Base-by-base conservation (phyloP, 1,140 invertebrate species). In the Frieseomelitta varia region DNA sequence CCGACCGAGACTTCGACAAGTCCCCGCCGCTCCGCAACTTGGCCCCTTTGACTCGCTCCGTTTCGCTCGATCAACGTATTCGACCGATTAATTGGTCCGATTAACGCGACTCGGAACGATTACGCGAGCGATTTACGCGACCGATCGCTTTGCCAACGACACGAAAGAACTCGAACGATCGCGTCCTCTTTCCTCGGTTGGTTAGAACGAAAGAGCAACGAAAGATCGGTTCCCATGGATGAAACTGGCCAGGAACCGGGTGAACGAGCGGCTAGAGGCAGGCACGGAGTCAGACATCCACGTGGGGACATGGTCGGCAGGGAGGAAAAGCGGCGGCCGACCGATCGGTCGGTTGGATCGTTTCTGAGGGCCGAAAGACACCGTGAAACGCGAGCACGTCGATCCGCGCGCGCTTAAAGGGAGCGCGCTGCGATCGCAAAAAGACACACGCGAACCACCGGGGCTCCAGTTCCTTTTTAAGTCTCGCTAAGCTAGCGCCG, bases 401-500 rank as follows among this genome's bases (percentile, higher is more conserved):
- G 80, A 82, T 78, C 75, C 65, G 39, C 74, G 74, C 79, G 85
- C 79, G 82, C 75, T 68, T 67, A 81, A 88, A 86, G 79, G 69
- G 63, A 76, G 53, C 84, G 39, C 69, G 84, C 72, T 65, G 80
- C 82, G 85, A 85, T 61, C 63, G 77, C 85, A 87, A 85, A 85
- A 90, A 90, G 71, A 85, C 55, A 17, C 30, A 55, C n/a, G 47
- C 73, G 68, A 89, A 67, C 14, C 76, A 79, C 63, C 39, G 39
- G 39, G 65, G 51, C 81, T 86, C 39, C 85, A 81, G 63, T 84
- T 84, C 58, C 81, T 86, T 91, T 91, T 92, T 87, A 87, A 90
- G 80, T 88, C 78, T 85, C 81, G 84, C 85, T 88, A 88, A 90
- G 87, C 85, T 90, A 91, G 85, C 80, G 79, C 61, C 87, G 76